Percentiles rank a stretch among this genome's conserved stretches.
These are phyloP conservation scores for Xylophagus ater DNA, from an alignment of 2,888 invertebrate species.

Conservation along the genomic window DNA sequence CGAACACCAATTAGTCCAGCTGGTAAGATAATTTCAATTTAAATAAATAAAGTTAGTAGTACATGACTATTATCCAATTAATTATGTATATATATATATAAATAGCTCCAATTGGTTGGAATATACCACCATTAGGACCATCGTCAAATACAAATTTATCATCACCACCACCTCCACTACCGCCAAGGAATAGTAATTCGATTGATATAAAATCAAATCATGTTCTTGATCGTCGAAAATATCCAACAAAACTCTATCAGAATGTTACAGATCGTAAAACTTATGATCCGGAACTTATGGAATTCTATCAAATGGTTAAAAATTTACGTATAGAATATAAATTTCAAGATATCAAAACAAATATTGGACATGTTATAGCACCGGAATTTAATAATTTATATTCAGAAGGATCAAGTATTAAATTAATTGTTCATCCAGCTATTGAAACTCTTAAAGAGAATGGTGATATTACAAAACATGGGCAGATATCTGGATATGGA, in stretches of 20 bases:
- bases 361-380: constrained; percentile 82
- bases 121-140: constrained; percentile 18
- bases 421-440: constrained; percentile 66
- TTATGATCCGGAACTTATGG: constrained; percentile 65
- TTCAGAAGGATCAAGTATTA: constrained; percentile 73
- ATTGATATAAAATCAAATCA: constrained; percentile 6
- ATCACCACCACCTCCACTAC: constrained; percentile 46
- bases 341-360: constrained; percentile 62
- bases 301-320: constrained; percentile 74
- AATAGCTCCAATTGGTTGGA: constrained; percentile 34
- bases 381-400: constrained; percentile 73
- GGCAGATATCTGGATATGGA: constrained; percentile 36
- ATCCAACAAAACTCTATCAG: constrained; percentile 53
- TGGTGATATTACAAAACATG: constrained; percentile 29
- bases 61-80: not conserved
- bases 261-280: constrained; percentile 56
- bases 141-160: constrained; percentile 17
- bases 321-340: constrained; percentile 65
- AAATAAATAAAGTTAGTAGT: not conserved
- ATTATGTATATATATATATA: not conserved
- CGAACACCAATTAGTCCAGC: constrained; percentile 42
- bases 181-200: constrained; percentile 43
- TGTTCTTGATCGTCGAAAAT: constrained; percentile 32
- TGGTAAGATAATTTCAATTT: constrained; percentile 20
- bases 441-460: constrained; percentile 30